phyloP scores from a whole-genome alignment of 2,113 vertebrate genomes.

The Halichoeres trimaculatus region DNA sequence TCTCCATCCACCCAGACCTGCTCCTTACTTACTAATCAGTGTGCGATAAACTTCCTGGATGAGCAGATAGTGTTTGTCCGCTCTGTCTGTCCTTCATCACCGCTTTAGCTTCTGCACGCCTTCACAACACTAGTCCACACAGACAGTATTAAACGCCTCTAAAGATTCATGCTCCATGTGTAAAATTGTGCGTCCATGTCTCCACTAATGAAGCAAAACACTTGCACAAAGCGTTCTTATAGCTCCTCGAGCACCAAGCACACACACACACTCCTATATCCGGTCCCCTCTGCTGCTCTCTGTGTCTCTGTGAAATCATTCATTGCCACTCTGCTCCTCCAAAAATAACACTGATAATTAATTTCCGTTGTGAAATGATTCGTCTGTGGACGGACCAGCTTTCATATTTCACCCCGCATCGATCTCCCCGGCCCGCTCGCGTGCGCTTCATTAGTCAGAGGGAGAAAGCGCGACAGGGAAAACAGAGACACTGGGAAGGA shows the following conservation, averaged over 20 bases:
- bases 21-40: conserved; percentile 87
- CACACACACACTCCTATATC: conserved; percentile 7
- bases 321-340: conserved; percentile 71
- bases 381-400: conserved; percentile 66
- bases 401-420: conserved; percentile 80
- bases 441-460: conserved; percentile 77
- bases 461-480: conserved; percentile 22
- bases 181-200: conserved; percentile 12
- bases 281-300: conserved; percentile 35
- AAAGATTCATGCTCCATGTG: background rate
- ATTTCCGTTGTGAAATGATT: conserved; percentile 81
- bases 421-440: conserved; percentile 60
- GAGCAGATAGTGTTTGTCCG: conserved; percentile 56
- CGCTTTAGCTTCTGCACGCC: background rate
- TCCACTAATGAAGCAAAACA: conserved; percentile 8
- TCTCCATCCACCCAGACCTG: conserved; percentile 65
- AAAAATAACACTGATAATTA: conserved; percentile 84
- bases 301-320: conserved; percentile 67
- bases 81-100: conserved; percentile 51
- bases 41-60: conserved; percentile 81
- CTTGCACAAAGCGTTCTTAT: background rate
- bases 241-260: conserved; percentile 1
- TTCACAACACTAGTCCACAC: background rate
- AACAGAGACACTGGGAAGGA: conserved; percentile 23
- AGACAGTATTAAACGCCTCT: background rate